Base-by-base conservation (phyloP, 92 coral and sea anemone species). In the Bergia sp. region DNA sequence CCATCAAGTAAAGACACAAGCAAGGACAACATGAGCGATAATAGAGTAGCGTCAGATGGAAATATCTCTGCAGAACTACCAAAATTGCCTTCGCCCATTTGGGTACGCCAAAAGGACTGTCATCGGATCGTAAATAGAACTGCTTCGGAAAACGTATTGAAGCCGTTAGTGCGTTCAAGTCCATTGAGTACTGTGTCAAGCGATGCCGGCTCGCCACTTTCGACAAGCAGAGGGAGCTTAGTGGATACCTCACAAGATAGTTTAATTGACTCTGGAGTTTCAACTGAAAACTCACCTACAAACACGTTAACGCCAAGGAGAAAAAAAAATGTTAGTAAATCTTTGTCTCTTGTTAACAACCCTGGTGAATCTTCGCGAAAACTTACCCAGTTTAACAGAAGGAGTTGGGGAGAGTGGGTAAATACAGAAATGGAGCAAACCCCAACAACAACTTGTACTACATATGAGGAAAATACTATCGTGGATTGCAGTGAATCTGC, bases 251-350 rank as follows among this genome's bases (percentile, higher is more conserved):
- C 96, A 3, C 91, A 94, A 80, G 96, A 94, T 53, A 94, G 96
- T 47, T 85, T 94, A 58, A 89, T 84, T 75, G 98, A 95, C 86
- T 95, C 98, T 21, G 96, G 93, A n/a, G 93, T 95, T 23, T 92
- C 98, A 21, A 91, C 98, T 7, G 96, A 94, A 16, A 61, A 89
- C 64, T 95, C 98, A 53, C 98, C 98, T 18, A 90, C 86, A 5
- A 95, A 93, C 71, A 95, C 96, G 11, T 87, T 95, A 37, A 88
- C 71, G 8, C 47, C 80, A 5, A 82, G 50, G 73, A 82, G 85
- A 73, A 75, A 65, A 58, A 90, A 72, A 21, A 77, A 40, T 81
- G 50, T 87, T 47, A 69, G 82, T 72, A 77, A 41, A 47, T 89
- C 93, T 36, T 77, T 84, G 20, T 74, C 90, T 29, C 77, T 78